These are phyloP conservation scores for Spicauda simplicius DNA, from an alignment of 2,888 invertebrate genomes.

Conservation along the genomic window DNA sequence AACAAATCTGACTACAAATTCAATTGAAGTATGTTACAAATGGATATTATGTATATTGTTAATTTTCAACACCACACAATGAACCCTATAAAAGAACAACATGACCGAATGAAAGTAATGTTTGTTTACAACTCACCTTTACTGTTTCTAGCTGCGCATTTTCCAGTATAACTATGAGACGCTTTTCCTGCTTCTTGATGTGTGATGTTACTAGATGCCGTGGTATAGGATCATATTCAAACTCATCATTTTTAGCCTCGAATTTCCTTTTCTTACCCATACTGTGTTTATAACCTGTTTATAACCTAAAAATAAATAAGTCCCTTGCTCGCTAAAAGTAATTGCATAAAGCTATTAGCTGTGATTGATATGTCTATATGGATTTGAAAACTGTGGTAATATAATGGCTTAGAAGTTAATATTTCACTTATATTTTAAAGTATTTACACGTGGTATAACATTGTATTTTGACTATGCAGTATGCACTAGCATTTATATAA, in stretches of 20 bases:
- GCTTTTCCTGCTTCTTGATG: conserved; percentile 93
- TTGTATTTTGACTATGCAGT: too few relatives aligned
- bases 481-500: too few relatives aligned
- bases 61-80: too few relatives aligned
- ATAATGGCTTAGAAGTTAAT: too few relatives aligned
- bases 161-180: conserved; percentile 96
- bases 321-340: not conserved
- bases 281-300: not conserved
- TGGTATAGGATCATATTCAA: conserved; percentile 91
- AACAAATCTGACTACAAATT: too few relatives aligned
- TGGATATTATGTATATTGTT: too few relatives aligned
- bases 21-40: too few relatives aligned
- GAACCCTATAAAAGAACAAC: too few relatives aligned
- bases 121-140: conserved; percentile 86
- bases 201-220: conserved; percentile 92
- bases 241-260: conserved; percentile 85
- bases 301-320: conserved; percentile 13
- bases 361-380: not conserved
- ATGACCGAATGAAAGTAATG: not conserved
- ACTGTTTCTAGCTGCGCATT: conserved; percentile 98
- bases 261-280: conserved; percentile 81
- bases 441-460: too few relatives aligned
- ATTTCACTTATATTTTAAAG: too few relatives aligned
- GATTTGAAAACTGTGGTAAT: too few relatives aligned
- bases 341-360: not conserved